Conservation (phyloP, 1,140 invertebrate species). For the Harlomillsia oculata region DNA sequence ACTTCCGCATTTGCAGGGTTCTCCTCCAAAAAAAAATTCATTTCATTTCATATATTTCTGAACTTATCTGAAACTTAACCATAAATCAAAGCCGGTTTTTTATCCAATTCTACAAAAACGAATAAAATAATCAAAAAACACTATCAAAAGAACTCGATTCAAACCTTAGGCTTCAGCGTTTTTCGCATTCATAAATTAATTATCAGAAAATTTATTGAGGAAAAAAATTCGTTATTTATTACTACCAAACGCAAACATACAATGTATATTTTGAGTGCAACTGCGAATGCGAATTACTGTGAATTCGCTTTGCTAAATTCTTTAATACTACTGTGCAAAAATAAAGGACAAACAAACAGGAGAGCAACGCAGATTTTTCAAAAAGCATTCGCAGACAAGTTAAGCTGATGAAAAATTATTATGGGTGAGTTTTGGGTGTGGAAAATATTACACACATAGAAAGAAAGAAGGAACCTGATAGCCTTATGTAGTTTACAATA, state of each 20-base stretch:
- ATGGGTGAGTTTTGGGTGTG: background rate
- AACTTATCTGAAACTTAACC: background rate
- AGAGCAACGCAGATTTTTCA: no score
- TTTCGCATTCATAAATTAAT: constrained; percentile 11
- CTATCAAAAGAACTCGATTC: no score
- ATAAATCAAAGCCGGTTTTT: background rate
- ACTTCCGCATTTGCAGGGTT: no score
- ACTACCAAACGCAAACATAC: background rate
- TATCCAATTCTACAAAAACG: background rate
- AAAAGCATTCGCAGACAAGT: no score
- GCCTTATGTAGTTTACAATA: constrained; percentile 5
- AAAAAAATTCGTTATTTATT: constrained; percentile 8
- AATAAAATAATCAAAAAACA: constrained; percentile 2
- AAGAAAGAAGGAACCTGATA: background rate
- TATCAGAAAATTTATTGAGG: constrained; percentile 3
- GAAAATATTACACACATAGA: background rate
- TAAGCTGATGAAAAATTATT: constrained; percentile 9
- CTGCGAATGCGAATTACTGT: background rate
- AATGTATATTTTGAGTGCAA: background rate
- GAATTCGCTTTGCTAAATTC: background rate
- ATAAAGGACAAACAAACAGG: no score
- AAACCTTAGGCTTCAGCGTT: constrained; percentile 1
- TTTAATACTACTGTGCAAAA: background rate
- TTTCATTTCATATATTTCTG: background rate
- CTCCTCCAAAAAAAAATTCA: background rate